Percentiles rank a stretch among this genome's conserved stretches.
phyloP scores from a whole-genome alignment of 2,797 vertebrate species.

The Nannoperca obscura region DNA sequence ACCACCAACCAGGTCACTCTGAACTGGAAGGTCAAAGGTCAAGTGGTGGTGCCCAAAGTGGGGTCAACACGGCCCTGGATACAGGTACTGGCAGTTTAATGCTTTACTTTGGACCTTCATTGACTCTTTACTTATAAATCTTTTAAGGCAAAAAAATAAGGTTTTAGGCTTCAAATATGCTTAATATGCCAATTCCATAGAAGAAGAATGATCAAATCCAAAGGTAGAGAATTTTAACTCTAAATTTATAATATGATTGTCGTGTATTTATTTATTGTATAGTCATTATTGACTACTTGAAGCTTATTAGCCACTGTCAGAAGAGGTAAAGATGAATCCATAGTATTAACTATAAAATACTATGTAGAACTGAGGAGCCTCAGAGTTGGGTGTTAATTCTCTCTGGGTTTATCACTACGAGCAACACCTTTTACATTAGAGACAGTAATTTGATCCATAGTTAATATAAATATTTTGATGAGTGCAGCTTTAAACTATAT shows the following conservation, averaged over 20 bases:
- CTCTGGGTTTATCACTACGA: neutral
- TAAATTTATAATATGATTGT: neutral
- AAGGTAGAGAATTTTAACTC: neutral
- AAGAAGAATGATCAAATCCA: neutral
- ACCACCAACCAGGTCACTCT: slow-evolving; percentile 85
- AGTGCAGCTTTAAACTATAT: neutral
- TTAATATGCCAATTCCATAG: neutral
- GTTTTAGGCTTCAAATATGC: neutral
- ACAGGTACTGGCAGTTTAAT: slow-evolving; percentile 64
- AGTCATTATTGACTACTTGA: neutral
- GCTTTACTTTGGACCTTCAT: neutral
- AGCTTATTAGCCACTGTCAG: neutral
- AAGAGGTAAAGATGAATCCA: neutral
- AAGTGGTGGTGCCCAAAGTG: slow-evolving; percentile 89
- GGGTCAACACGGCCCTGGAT: slow-evolving; percentile 92
- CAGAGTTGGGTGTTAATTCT: neutral
- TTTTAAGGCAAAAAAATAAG: neutral
- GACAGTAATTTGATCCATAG: neutral
- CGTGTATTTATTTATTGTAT: neutral
- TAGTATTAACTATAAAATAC: neutral
- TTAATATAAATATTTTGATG: neutral
- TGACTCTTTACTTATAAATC: neutral
- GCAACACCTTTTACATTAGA: neutral
- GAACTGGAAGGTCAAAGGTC: slow-evolving; percentile 93
- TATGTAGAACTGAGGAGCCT: neutral